Conservation (phyloP, 2,113 vertebrate genomes). For the Acrocephalus kingi region DNA sequence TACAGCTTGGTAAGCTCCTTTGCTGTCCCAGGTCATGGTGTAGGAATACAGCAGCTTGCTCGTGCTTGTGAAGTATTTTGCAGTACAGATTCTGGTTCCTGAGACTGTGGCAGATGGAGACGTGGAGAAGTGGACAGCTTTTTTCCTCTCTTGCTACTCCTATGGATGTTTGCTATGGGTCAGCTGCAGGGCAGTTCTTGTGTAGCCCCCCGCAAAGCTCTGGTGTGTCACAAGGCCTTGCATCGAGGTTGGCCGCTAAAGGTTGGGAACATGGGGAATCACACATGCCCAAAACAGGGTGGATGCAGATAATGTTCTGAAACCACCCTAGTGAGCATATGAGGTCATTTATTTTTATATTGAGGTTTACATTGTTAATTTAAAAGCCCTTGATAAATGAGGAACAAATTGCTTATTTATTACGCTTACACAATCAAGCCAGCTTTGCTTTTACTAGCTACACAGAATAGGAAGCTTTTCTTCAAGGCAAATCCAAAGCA, state of each 20-base stretch:
- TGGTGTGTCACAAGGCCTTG: not conserved
- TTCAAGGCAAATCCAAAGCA: not conserved
- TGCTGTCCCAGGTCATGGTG: not conserved
- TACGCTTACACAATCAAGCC: not conserved
- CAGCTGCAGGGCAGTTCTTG: not conserved
- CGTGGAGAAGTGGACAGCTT: not conserved
- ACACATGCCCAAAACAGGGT: not conserved
- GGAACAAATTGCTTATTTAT: constrained; percentile 28
- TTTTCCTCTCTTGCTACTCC: not conserved
- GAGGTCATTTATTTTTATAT: constrained; percentile 32
- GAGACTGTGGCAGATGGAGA: not conserved
- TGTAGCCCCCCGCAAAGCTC: not conserved
- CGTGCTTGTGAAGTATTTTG: not conserved
- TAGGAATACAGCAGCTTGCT: not conserved
- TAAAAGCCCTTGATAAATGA: constrained; percentile 2
- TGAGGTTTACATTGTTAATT: not conserved
- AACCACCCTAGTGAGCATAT: not conserved
- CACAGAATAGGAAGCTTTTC: not conserved
- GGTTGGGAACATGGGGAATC: not conserved
- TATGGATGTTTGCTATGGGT: not conserved
- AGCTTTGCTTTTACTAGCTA: not conserved
- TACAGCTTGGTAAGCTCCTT: not conserved
- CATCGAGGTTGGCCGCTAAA: not conserved
- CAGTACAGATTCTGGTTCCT: not conserved
- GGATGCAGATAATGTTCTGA: not conserved